Evolutionary conservation across 2,113 vertebrate species (phyloP).

Genomic region (Lipotes vexillifer): DNA sequence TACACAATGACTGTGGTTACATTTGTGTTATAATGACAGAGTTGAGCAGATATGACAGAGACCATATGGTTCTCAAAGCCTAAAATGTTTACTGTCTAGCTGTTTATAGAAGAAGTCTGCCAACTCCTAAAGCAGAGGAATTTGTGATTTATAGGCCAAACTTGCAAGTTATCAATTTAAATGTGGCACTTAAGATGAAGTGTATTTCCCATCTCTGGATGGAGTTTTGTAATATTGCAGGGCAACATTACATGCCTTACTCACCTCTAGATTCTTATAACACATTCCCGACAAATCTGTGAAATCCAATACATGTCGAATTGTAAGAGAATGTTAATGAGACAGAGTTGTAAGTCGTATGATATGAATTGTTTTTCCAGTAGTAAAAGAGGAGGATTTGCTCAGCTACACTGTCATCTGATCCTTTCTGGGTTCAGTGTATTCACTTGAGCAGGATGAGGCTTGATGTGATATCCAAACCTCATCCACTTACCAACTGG

Average conservation of each 20-base stretch:
- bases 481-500: neutral
- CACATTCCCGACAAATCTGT: neutral
- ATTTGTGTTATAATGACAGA: neutral
- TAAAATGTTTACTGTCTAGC: neutral
- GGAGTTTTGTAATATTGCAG: neutral
- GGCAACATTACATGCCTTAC: neutral
- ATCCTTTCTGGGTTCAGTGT: neutral
- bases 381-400: neutral
- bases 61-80: neutral
- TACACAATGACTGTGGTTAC: neutral
- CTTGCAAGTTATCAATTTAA: neutral
- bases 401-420: neutral
- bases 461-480: neutral
- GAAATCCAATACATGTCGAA: neutral
- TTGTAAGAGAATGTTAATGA: neutral
- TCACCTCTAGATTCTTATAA: neutral
- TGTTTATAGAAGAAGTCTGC: neutral
- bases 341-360: neutral
- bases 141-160: neutral
- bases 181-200: neutral
- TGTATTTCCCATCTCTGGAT: neutral
- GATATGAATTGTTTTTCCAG: neutral
- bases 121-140: neutral
- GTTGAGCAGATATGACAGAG: neutral
- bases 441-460: neutral